Evolutionary conservation across 2,888 invertebrate genomes (phyloP), one percentile per base, ranked within the genome.

Genomic region (Tridacna crocea): DNA sequence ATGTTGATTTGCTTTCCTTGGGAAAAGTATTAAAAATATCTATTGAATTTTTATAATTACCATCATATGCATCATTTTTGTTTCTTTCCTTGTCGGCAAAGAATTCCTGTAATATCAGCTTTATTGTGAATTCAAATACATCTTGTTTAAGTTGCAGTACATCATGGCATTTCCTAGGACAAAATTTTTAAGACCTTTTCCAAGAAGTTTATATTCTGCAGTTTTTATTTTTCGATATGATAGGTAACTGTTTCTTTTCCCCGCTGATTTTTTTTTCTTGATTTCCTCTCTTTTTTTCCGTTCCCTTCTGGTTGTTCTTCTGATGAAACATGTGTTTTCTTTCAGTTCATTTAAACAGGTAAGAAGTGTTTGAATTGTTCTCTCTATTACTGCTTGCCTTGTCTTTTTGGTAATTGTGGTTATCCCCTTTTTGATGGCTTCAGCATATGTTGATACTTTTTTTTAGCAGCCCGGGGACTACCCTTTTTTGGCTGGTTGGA

Each of bases 111-210:
- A 66, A 27, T 48, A 66, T n/a, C 36, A 75, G 22, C 51, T 51
- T 65, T 13, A 51, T n/a, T 19, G n/a, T n/a, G 27, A 27, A 66
- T 8, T 48, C 12, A 68, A 66, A 76, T 3, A 66, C 19, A 13
- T 75, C 58, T 36, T 73, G 27, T 19, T 24, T 36, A 8, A 73
- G 22, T 36, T 77, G 46, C 15, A 72, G 36, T 48, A 70, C 47
- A 72, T 77, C 55, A 27, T 77, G 77, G 63, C 47, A 36, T 55
- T 77, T 77, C 47, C 60, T 77, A 19, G 72, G 72, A 36, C 58
- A 58, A 72, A 77, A 77, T 72, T 58, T 72, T 22, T n/a, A n/a
- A 77, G 63, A n/a, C n/a, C n/a, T n/a, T n/a, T n/a, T n/a, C n/a
- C n/a, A n/a, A n/a, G n/a, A 8, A 72, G 63, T 72, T 46, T 77